Evolutionary conservation across 2,888 invertebrate species (phyloP).

Genomic region (Neoaliturus tenellus): DNA sequence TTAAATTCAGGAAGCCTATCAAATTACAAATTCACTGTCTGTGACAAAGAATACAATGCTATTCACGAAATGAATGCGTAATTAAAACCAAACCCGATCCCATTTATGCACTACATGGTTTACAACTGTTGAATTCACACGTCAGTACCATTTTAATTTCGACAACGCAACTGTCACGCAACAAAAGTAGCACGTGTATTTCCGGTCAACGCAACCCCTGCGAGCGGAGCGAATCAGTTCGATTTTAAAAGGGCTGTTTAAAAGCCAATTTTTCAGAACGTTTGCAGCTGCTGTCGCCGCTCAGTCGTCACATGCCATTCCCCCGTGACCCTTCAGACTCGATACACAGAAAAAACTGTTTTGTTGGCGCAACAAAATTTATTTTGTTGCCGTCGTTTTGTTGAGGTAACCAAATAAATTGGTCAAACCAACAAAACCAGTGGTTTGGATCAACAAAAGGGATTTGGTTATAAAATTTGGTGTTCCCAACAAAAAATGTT

Average conservation of each 20-base stretch:
- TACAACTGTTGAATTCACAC: constrained; percentile 21
- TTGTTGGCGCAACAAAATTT: too few relatives aligned
- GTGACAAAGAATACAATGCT: not conserved
- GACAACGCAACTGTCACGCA: constrained; percentile 2
- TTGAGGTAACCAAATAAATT: too few relatives aligned
- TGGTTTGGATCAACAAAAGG: too few relatives aligned
- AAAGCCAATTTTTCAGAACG: constrained; percentile 10
- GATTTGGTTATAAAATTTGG: too few relatives aligned
- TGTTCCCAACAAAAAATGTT: too few relatives aligned
- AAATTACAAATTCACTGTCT: too few relatives aligned
- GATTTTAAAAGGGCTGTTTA: constrained; percentile 15
- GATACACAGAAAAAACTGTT: too few relatives aligned
- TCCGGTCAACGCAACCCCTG: not conserved
- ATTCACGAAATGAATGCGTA: not conserved
- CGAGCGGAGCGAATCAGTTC: constrained; percentile 14
- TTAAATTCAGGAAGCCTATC: too few relatives aligned
- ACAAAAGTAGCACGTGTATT: constrained; percentile 5
- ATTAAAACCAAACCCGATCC: not conserved
- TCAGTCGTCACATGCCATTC: not conserved
- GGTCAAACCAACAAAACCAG: too few relatives aligned
- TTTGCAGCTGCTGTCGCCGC: not conserved
- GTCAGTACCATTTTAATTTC: not conserved
- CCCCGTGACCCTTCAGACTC: not conserved
- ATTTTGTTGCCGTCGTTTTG: too few relatives aligned
- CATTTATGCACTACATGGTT: not conserved